These are phyloP conservation scores for Agapornis canus DNA, from an alignment of 2,797 vertebrate species.

Conservation along the genomic window DNA sequence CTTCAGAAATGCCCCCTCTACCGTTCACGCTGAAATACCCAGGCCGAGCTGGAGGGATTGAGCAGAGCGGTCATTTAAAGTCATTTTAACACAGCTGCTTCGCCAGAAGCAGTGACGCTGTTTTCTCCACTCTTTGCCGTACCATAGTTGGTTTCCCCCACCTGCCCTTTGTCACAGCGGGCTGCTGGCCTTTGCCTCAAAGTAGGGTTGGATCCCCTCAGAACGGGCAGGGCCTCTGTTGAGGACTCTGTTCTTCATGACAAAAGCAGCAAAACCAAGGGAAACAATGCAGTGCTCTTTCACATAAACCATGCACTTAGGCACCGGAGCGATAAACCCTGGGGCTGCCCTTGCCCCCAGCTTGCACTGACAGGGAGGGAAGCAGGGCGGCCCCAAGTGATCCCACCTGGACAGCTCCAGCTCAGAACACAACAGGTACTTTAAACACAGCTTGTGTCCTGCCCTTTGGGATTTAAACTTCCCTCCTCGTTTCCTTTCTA, in stretches of 20 bases:
- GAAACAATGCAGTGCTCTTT: accelerated
- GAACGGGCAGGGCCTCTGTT: accelerated
- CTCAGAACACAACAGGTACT: too few species aligned
- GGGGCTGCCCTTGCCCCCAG: background rate
- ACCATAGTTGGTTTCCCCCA: too few species aligned
- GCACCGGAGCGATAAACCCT: background rate
- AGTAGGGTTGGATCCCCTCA: background rate
- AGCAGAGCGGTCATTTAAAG: background rate
- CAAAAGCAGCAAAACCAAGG: background rate
- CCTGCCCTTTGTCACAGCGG: accelerated
- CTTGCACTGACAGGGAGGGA: too few species aligned
- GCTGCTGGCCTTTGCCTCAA: background rate
- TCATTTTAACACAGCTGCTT: background rate
- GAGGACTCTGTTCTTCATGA: accelerated
- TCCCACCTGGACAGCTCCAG: background rate
- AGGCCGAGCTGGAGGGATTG: accelerated
- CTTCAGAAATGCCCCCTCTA: accelerated
- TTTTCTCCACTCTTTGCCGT: background rate
- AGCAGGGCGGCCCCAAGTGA: background rate
- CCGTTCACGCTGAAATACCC: background rate
- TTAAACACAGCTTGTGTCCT: background rate
- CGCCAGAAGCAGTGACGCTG: accelerated
- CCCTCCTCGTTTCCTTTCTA: background rate
- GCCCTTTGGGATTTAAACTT: background rate
- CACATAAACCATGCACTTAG: accelerated